Percentiles rank a stretch among this genome's conserved stretches.
Conservation (phyloP, 2,797 vertebrate species). For the Loris lydekkerianus region DNA sequence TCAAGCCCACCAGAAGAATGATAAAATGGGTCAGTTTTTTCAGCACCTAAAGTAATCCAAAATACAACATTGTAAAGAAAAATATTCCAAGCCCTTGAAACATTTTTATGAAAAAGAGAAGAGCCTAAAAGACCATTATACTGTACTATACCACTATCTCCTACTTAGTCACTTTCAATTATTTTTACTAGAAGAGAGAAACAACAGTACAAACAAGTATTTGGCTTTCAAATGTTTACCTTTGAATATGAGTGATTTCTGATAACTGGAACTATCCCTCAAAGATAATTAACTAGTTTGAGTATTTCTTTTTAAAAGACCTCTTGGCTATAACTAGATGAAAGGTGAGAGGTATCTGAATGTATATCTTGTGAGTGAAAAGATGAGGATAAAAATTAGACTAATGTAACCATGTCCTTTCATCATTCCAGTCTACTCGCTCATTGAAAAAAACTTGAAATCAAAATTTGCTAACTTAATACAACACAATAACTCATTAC, state of each 20-base stretch:
- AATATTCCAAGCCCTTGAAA: conserved; percentile 15
- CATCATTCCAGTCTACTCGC: background rate
- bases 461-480: conserved; percentile 45
- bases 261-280: background rate
- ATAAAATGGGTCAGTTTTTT: conserved; percentile 92
- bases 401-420: background rate
- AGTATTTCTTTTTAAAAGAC: conserved; percentile 49
- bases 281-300: conserved; percentile 45
- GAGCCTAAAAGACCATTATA: background rate
- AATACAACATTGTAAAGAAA: conserved; percentile 56
- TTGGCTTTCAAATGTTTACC: background rate
- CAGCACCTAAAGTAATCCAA: conserved; percentile 89
- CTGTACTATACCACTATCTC: background rate
- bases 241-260: conserved; percentile 31
- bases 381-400: conserved; percentile 15
- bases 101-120: conserved; percentile 18
- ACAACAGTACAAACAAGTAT: background rate
- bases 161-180: background rate
- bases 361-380: background rate
- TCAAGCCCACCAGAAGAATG: conserved; percentile 92
- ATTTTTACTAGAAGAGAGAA: conserved; percentile 35
- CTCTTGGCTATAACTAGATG: background rate
- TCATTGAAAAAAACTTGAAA: conserved; percentile 31
- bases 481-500: background rate
- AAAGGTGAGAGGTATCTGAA: background rate